Conservation (phyloP, 2,888 invertebrate species). For the Drosophila paucipuncta region DNA sequence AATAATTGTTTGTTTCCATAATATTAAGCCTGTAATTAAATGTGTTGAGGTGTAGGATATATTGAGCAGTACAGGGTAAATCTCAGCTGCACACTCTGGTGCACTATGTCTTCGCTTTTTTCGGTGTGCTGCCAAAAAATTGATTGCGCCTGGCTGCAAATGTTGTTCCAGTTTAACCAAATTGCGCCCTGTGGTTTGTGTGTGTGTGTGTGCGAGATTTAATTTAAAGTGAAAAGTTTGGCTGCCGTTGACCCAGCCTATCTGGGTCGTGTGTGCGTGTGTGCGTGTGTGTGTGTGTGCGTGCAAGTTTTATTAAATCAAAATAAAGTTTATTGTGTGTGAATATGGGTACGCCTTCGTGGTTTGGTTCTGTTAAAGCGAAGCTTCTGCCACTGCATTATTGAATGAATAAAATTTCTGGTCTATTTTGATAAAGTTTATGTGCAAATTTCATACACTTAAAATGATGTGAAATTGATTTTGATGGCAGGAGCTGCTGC, state of each 20-base stretch:
- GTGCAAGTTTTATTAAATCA: slow-evolving; percentile 70
- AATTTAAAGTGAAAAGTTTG: slow-evolving; percentile 75
- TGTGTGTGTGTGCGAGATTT: slow-evolving; percentile 55
- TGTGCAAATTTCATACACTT: slow-evolving; percentile 58
- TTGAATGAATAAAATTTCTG: slow-evolving; percentile 59
- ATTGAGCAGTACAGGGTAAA: slow-evolving; percentile 18
- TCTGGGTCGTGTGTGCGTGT: slow-evolving; percentile 2
- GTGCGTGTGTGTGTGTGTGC: slow-evolving; percentile 1
- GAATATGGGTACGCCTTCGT: slow-evolving; percentile 51
- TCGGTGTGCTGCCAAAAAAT: slow-evolving; percentile 43
- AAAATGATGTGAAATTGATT: slow-evolving; percentile 73
- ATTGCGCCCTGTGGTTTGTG: slow-evolving; percentile 18
- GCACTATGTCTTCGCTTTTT: not conserved
- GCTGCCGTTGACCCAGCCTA: slow-evolving; percentile 55
- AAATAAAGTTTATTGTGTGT: slow-evolving; percentile 76
- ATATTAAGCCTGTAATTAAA: not conserved
- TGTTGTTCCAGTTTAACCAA: slow-evolving; percentile 48
- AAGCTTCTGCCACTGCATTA: slow-evolving; percentile 50
- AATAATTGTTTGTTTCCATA: not conserved
- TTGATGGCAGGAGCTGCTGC: slow-evolving; percentile 28
- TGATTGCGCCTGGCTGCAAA: slow-evolving; percentile 62
- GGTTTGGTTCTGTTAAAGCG: slow-evolving; percentile 39
- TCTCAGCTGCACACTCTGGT: not conserved
- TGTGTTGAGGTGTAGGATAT: not conserved
- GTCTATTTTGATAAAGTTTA: slow-evolving; percentile 59